These are phyloP conservation scores for Galerucella nymphaeae DNA, from an alignment of 2,888 invertebrate genomes.

Conservation along the genomic window DNA sequence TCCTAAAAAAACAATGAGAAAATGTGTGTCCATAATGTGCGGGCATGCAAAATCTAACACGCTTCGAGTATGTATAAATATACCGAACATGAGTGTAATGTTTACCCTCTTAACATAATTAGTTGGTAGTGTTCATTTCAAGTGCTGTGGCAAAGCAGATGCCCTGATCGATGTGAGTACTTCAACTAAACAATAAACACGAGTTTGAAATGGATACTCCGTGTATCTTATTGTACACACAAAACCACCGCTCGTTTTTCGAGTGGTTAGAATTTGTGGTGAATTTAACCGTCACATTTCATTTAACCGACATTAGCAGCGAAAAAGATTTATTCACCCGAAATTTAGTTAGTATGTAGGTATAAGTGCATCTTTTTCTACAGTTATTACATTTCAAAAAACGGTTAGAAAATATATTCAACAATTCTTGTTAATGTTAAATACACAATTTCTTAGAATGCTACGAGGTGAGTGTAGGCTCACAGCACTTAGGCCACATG, in stretches of 20 bases:
- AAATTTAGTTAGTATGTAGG: not conserved
- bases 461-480: too few relatives aligned
- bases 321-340: slow-evolving; percentile 4
- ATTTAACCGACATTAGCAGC: slow-evolving; percentile 29
- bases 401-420: too few relatives aligned
- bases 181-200: slow-evolving; percentile 49
- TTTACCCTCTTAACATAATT: slow-evolving; percentile 51
- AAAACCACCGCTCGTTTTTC: slow-evolving; percentile 33
- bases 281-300: slow-evolving; percentile 35
- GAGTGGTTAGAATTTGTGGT: slow-evolving; percentile 39
- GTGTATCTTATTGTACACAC: slow-evolving; percentile 35
- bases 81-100: slow-evolving; percentile 25
- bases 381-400: not conserved
- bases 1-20: not conserved
- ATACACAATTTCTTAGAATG: too few relatives aligned
- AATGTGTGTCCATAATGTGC: not conserved
- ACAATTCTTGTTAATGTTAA: too few relatives aligned
- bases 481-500: too few relatives aligned
- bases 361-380: not conserved
- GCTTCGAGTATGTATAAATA: slow-evolving; percentile 3
- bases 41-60: slow-evolving; percentile 4
- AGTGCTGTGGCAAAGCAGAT: slow-evolving; percentile 48
- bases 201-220: slow-evolving; percentile 50
- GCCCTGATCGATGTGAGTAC: slow-evolving; percentile 44
- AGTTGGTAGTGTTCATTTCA: slow-evolving; percentile 47